A percentile compares a stretch with the other conserved stretches of the same genome.
Evolutionary conservation across 2,888 invertebrate species (phyloP).

Genomic region (Tolmerus cingulatus): DNA sequence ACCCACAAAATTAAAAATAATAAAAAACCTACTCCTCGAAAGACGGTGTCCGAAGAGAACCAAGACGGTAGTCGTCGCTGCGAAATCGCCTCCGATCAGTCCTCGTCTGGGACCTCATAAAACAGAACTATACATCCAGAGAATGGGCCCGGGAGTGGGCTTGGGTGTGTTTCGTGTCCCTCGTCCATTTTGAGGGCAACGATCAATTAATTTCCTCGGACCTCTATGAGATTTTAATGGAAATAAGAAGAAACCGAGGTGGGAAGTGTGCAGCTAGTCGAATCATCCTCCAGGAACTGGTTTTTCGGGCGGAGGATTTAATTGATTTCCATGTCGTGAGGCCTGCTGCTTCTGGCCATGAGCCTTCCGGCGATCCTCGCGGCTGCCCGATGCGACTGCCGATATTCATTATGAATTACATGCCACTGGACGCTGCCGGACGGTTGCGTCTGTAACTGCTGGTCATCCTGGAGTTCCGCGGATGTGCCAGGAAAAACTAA

Average conservation of each 20-base stretch:
- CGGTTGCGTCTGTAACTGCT: background rate
- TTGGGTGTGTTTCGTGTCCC: slow-evolving; percentile 18
- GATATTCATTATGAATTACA: slow-evolving; percentile 36
- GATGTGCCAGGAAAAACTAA: background rate
- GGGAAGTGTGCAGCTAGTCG: background rate
- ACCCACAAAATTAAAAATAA: background rate
- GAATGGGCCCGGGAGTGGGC: background rate
- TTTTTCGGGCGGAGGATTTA: slow-evolving; percentile 20
- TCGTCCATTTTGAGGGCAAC: slow-evolving; percentile 25
- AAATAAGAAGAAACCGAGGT: slow-evolving; percentile 1
- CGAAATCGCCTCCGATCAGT: slow-evolving; percentile 19
- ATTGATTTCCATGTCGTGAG: slow-evolving; percentile 35
- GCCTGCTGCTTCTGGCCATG: slow-evolving; percentile 5
- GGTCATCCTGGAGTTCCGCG: background rate
- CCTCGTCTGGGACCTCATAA: background rate
- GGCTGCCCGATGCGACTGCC: background rate
- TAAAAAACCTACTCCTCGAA: background rate
- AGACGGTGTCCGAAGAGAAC: background rate
- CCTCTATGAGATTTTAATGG: slow-evolving; percentile 28
- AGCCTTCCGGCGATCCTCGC: background rate
- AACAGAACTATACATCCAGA: background rate
- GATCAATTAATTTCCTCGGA: slow-evolving; percentile 32
- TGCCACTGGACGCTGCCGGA: background rate
- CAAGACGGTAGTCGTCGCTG: background rate
- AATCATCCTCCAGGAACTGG: slow-evolving; percentile 20